Percentiles rank a stretch among this genome's conserved stretches.
Conservation (phyloP, 2,797 vertebrate genomes). For the Rhabdophis nuchalis region DNA sequence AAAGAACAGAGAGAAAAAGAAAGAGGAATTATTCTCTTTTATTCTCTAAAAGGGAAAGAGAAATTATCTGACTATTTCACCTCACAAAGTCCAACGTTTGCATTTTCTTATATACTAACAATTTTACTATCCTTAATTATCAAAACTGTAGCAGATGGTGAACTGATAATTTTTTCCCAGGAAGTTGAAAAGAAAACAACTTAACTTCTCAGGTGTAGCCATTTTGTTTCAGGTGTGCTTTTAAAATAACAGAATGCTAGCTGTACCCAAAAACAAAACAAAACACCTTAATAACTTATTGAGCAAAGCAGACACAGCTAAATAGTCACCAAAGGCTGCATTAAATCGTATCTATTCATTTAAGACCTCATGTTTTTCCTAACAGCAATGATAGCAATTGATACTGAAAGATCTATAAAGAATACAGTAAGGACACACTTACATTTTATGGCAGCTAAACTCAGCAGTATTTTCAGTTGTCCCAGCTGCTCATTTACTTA, state of each 20-base stretch:
- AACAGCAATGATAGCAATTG: slow-evolving; percentile 10
- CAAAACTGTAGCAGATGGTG: neutral
- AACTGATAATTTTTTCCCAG: neutral
- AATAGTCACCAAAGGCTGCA: neutral
- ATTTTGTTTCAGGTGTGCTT: slow-evolving; percentile 36
- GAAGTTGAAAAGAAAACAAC: neutral
- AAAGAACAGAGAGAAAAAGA: neutral
- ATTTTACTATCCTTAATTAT: neutral
- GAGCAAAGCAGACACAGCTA: neutral
- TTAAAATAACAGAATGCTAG: slow-evolving; percentile 19
- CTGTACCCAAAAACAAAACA: slow-evolving; percentile 34
- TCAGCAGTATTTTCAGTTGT: no score
- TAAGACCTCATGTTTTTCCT: slow-evolving; percentile 37
- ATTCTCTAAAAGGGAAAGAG: neutral
- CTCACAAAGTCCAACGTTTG: neutral
- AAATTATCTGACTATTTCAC: neutral
- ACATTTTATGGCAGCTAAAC: neutral
- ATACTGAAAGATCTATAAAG: slow-evolving; percentile 1
- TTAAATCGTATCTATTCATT: neutral
- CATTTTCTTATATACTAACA: neutral
- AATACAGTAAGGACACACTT: neutral
- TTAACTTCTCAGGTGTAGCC: slow-evolving; percentile 11
- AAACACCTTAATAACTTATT: slow-evolving; percentile 18
- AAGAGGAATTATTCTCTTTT: neutral
- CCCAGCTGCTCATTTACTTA: neutral